These are phyloP conservation scores for Palythoa grandiflora DNA, from an alignment of 92 coral and sea anemone genomes.

Conservation along the genomic window DNA sequence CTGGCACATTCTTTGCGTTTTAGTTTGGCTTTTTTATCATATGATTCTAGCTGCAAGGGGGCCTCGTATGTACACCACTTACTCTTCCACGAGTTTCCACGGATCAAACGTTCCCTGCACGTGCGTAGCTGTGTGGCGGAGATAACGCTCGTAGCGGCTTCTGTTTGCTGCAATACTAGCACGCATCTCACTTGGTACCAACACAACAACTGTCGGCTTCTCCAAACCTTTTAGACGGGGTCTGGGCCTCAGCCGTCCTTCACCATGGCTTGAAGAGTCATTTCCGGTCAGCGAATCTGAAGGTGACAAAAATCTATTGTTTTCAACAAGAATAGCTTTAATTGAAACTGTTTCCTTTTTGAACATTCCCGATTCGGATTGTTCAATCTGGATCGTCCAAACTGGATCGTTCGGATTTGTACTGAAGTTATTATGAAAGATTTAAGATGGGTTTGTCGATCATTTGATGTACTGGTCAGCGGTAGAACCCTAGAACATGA, in stretches of 20 bases:
- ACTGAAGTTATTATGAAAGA: too few relatives aligned
- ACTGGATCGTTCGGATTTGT: neutral
- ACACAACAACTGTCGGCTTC: slow-evolving; percentile 66
- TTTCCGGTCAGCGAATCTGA: slow-evolving; percentile 16
- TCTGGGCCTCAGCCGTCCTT: neutral
- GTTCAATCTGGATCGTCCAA: neutral
- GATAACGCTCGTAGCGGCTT: slow-evolving; percentile 77
- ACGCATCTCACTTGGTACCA: slow-evolving; percentile 85
- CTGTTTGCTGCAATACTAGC: slow-evolving; percentile 87
- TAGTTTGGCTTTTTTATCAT: too few relatives aligned
- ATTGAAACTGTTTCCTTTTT: too few relatives aligned
- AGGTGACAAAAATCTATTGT: neutral
- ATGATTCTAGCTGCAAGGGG: too few relatives aligned
- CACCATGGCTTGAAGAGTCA: neutral
- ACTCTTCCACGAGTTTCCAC: slow-evolving; percentile 95
- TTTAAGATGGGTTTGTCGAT: too few relatives aligned
- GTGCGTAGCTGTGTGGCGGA: slow-evolving; percentile 86
- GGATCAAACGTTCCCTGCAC: slow-evolving; percentile 95
- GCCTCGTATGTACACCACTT: slow-evolving; percentile 7
- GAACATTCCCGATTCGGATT: neutral
- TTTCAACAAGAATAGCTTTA: too few relatives aligned
- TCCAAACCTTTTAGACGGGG: slow-evolving; percentile 12
- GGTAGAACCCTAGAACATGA: too few relatives aligned
- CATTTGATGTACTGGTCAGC: too few relatives aligned
- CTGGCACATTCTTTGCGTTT: too few relatives aligned